Evolutionary conservation across 2,888 invertebrate genomes (phyloP).

Genomic region (Meteorus colon): DNA sequence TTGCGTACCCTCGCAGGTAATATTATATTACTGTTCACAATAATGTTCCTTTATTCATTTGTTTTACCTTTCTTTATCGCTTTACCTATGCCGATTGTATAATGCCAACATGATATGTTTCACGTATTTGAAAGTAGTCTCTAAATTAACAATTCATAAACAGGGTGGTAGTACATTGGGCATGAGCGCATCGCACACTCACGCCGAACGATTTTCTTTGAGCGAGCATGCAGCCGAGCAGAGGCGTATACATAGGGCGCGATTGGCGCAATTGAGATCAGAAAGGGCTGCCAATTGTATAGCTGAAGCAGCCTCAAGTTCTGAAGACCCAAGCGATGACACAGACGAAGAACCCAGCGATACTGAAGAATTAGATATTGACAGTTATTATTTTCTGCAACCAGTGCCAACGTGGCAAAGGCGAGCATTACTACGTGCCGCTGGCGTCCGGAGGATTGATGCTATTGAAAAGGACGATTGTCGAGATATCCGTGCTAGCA

Average conservation of each 20-base stretch:
- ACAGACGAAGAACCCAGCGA: conserved; percentile 90
- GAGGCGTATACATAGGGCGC: conserved; percentile 87
- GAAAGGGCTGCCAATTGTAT: conserved; percentile 78
- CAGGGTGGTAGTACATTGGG: conserved; percentile 83
- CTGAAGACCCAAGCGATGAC: conserved; percentile 83
- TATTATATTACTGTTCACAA: conserved; percentile 16
- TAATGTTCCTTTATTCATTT: conserved; percentile 12
- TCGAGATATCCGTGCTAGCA: conserved; percentile 90
- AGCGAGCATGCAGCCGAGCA: conserved; percentile 93
- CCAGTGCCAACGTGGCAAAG: conserved; percentile 95
- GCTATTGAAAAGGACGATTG: conserved; percentile 95
- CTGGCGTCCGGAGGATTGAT: conserved; percentile 96
- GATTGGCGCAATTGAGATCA: conserved; percentile 82
- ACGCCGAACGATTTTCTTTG: conserved; percentile 86
- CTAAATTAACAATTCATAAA: conserved; percentile 16
- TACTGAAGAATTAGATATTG: conserved; percentile 88
- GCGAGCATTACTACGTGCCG: conserved; percentile 89
- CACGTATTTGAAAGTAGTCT: neutral
- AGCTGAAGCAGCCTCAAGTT: conserved; percentile 79
- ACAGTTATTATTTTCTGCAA: conserved; percentile 92
- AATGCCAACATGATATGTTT: neutral
- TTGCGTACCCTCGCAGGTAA: conserved; percentile 91
- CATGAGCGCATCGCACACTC: conserved; percentile 85
- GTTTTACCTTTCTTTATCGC: neutral
- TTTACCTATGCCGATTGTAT: conserved; percentile 17